These are phyloP conservation scores for Okapia johnstoni DNA, from an alignment of 2,113 vertebrate species.

Conservation along the genomic window DNA sequence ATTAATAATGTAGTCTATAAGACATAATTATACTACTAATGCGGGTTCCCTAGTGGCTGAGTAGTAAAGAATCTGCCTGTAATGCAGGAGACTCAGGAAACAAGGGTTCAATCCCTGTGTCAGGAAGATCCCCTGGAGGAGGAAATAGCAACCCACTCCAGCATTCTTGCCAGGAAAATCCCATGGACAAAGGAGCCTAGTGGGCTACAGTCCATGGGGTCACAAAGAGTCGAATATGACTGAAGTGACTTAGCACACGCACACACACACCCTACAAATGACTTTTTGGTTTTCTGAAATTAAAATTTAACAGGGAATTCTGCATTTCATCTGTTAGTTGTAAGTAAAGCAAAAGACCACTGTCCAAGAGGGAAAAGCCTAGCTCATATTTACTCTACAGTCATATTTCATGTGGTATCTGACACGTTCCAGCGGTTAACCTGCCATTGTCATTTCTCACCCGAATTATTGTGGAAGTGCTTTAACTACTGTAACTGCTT, in stretches of 20 bases:
- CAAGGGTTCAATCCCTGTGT: neutral
- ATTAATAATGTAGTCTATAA: neutral
- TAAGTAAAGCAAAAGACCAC: neutral
- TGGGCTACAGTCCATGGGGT: neutral
- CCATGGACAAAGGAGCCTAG: neutral
- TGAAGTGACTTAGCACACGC: neutral
- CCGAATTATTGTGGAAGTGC: neutral
- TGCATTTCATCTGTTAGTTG: neutral
- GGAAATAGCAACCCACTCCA: neutral
- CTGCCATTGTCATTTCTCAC: neutral
- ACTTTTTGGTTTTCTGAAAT: neutral
- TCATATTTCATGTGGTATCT: neutral
- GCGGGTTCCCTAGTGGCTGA: neutral
- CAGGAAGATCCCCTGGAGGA: neutral
- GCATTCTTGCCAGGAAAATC: neutral
- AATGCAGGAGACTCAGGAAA: neutral
- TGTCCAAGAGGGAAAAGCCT: neutral
- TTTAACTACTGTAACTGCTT: neutral
- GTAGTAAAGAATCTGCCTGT: neutral
- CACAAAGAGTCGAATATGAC: neutral
- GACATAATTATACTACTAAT: neutral
- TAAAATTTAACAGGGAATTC: neutral
- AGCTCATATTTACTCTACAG: neutral
- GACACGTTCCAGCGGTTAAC: neutral
- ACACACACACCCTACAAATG: neutral